A percentile compares a stretch with the other conserved stretches of the same genome.
Conservation (phyloP, 2,797 vertebrate genomes). For the Cossypha heuglini region DNA sequence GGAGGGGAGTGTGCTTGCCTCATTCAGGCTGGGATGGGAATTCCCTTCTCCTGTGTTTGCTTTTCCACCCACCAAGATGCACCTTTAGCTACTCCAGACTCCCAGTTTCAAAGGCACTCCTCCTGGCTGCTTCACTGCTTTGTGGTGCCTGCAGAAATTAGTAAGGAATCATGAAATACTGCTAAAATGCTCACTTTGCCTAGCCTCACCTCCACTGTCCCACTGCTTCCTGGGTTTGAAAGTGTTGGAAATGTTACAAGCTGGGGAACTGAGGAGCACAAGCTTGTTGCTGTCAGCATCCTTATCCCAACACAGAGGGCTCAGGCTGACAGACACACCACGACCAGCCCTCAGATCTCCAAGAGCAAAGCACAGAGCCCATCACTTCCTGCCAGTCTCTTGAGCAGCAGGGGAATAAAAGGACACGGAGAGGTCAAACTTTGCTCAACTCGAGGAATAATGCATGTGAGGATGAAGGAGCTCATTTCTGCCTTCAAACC, state of each 20-base stretch:
- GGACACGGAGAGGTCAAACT: slow-evolving; percentile 34
- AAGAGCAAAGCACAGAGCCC: slow-evolving; percentile 38
- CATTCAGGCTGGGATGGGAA: neutral
- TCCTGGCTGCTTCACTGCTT: neutral
- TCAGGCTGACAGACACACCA: neutral
- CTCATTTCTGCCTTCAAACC: slow-evolving; percentile 30
- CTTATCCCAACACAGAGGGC: neutral
- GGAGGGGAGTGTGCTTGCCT: neutral
- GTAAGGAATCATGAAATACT: neutral
- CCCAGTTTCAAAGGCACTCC: neutral
- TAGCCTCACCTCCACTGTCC: neutral
- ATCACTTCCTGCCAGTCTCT: slow-evolving; percentile 18
- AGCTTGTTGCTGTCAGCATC: neutral
- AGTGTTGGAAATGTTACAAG: neutral
- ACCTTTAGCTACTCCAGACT: neutral
- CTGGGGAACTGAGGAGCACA: neutral
- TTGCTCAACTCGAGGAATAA: slow-evolving; percentile 35
- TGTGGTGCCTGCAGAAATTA: neutral
- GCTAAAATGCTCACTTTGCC: neutral
- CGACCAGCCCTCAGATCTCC: neutral
- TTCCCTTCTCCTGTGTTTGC: neutral
- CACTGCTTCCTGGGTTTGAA: neutral
- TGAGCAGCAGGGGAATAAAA: slow-evolving; percentile 54
- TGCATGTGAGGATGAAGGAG: slow-evolving; percentile 39
- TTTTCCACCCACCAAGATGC: neutral